Evolutionary conservation across 2,797 vertebrate genomes (phyloP).

Genomic region (Sebastes umbrosus): DNA sequence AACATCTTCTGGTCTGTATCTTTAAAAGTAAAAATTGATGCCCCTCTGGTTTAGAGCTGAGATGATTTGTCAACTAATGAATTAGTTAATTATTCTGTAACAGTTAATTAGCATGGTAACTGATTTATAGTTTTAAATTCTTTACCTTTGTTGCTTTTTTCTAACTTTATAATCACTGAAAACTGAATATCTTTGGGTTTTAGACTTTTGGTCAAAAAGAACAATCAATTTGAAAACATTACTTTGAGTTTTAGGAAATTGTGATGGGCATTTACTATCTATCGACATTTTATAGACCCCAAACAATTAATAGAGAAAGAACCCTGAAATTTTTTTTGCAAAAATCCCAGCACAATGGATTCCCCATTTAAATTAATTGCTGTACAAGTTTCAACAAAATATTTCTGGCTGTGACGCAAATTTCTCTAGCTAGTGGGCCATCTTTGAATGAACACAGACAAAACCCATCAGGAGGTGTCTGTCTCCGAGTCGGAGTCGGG

Average conservation of each 20-base stretch:
- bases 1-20: neutral
- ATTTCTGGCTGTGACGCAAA: neutral
- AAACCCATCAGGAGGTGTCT: neutral
- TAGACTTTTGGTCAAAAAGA: too few species aligned
- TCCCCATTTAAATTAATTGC: neutral
- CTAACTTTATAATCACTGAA: neutral
- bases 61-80: neutral
- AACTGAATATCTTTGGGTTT: neutral
- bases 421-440: neutral
- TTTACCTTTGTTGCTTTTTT: neutral
- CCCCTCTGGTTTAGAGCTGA: neutral
- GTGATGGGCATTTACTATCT: too few species aligned
- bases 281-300: too few species aligned
- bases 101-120: neutral
- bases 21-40: neutral
- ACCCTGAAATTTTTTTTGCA: too few species aligned
- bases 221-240: too few species aligned
- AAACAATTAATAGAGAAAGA: too few species aligned
- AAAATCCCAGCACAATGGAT: neutral
- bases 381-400: neutral
- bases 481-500: neutral
- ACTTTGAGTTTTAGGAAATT: too few species aligned
- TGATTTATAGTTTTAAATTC: neutral
- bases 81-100: neutral
- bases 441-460: slow-evolving; percentile 1